Percentiles rank a stretch among this genome's conserved stretches.
These are phyloP conservation scores for Sceliomorpha sp. DNA, from an alignment of 2,888 invertebrate genomes.

Conservation along the genomic window DNA sequence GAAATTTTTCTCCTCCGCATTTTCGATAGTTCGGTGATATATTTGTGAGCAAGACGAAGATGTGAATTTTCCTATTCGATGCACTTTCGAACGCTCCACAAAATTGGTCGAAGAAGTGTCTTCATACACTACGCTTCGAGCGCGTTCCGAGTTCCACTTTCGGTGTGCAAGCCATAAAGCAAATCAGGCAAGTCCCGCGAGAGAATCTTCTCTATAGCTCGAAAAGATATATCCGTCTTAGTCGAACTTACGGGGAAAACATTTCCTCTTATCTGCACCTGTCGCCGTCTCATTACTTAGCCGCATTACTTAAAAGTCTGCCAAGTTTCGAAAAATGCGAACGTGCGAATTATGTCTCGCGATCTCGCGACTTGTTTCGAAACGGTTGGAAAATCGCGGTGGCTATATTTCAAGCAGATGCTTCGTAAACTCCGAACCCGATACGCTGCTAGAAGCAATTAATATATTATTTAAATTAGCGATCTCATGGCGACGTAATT, in stretches of 20 bases:
- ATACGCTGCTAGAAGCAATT: too few species aligned
- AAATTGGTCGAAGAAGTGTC: slow-evolving; percentile 27
- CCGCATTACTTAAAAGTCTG: slow-evolving; percentile 31
- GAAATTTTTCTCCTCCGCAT: slow-evolving; percentile 4
- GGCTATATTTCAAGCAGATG: too few species aligned
- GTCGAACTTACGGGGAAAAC: slow-evolving; percentile 36
- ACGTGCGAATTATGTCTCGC: too few species aligned
- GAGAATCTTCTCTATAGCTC: slow-evolving; percentile 19
- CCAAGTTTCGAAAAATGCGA: too few species aligned
- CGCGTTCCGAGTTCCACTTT: slow-evolving; percentile 23
- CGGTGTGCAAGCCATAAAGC: slow-evolving; percentile 34
- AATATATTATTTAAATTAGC: slow-evolving; percentile 45
- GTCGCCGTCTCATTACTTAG: not conserved
- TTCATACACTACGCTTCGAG: slow-evolving; percentile 30
- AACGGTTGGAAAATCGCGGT: too few species aligned
- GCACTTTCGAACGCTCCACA: slow-evolving; percentile 13
- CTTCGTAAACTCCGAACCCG: too few species aligned
- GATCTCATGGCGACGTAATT: slow-evolving; percentile 43
- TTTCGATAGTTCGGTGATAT: slow-evolving; percentile 9
- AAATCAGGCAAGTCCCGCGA: slow-evolving; percentile 43
- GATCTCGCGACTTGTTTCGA: too few species aligned
- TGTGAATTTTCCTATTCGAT: slow-evolving; percentile 19
- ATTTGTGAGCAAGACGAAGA: slow-evolving; percentile 17
- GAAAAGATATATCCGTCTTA: slow-evolving; percentile 39
- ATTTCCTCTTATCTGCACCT: slow-evolving; percentile 36